These are phyloP conservation scores for Drosophila leontia DNA, from an alignment of 1,140 invertebrate genomes.

Conservation along the genomic window DNA sequence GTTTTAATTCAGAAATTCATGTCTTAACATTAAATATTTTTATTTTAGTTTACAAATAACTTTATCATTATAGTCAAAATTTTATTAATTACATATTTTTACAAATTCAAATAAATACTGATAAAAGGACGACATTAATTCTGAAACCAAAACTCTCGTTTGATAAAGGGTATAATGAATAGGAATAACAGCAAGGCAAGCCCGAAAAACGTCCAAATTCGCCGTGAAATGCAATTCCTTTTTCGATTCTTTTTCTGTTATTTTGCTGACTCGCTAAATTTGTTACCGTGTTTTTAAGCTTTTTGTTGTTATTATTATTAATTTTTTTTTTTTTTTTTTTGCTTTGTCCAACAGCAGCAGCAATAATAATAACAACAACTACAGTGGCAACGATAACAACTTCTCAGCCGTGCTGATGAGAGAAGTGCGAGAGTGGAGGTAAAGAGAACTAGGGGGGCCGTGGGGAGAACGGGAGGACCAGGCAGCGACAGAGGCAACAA, in stretches of 20 bases:
- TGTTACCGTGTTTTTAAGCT: conserved; percentile 74
- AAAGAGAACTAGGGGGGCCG: conserved; percentile 6
- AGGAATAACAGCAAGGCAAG: conserved; percentile 27
- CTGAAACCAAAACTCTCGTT: background rate
- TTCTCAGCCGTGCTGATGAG: conserved; percentile 64
- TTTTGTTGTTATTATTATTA: conserved; percentile 53
- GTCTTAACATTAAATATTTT: no score
- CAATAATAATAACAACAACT: conserved; percentile 34
- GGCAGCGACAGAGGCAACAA: conserved; percentile 68
- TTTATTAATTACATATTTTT: no score
- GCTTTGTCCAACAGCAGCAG: conserved; percentile 49
- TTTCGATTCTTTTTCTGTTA: conserved; percentile 68
- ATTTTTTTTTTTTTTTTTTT: conserved; percentile 51
- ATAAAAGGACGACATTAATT: background rate
- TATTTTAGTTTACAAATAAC: no score
- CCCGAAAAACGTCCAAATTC: conserved; percentile 68
- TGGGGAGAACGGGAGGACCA: conserved; percentile 35
- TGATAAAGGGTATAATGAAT: conserved; percentile 22
- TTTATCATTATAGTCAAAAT: no score
- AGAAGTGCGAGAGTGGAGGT: conserved; percentile 26
- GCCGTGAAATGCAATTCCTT: conserved; percentile 81
- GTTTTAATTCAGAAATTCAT: no score
- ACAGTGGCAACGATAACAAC: conserved; percentile 78
- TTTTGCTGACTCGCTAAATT: conserved; percentile 77
- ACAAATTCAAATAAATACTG: background rate